Base-by-base conservation (phyloP, 2,797 vertebrate species). In the Sebastes glaucus region DNA sequence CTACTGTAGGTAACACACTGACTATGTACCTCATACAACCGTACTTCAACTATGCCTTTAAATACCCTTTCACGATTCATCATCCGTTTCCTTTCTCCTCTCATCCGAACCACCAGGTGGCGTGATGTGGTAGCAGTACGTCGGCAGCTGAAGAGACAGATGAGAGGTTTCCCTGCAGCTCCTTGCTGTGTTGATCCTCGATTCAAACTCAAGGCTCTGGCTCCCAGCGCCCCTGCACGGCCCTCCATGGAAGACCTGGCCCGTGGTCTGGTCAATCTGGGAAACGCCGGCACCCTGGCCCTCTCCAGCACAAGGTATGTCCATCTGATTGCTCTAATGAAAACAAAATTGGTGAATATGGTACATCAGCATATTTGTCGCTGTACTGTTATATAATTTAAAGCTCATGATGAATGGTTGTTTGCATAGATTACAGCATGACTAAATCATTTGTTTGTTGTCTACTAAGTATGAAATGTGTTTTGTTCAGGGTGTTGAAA, bases 101-200 rank as follows among this genome's bases (percentile, higher is more conserved):
- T 56, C 38, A 5, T 42, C 46, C 27, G 13, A 8, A 2, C 46
- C 66, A 72, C 62, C 82, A 99, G 98, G 93, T 99, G 99, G 98
- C 97, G 96, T 28, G 97, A 98, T 5, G 97, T 98, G 56, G 97
- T 98, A 0, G 93, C 95, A 0, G 96, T 97, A 13, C 96, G 98
- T 27, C 96, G 96, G 27, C 98, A 97, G 87, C 78, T 99, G 82
- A 97, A 97, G 91, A 95, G 96, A 74, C 97, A 99, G 87, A 99
- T 99, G 99, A 95, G 97, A 78, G 96, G 96, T 0, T 99, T 99
- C 87, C 99, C 99, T 20, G 98, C 99, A 0, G 98, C 98, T 3
- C 98, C 99, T 0, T 97, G 96, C 88, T 97, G 95, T 4, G 91
- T 97, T 22, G 96, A 98, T 35, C 93, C 95, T 5, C 91, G 85